Base-by-base conservation (phyloP, 2,113 vertebrate species). In the Pachycephala philippinensis region DNA sequence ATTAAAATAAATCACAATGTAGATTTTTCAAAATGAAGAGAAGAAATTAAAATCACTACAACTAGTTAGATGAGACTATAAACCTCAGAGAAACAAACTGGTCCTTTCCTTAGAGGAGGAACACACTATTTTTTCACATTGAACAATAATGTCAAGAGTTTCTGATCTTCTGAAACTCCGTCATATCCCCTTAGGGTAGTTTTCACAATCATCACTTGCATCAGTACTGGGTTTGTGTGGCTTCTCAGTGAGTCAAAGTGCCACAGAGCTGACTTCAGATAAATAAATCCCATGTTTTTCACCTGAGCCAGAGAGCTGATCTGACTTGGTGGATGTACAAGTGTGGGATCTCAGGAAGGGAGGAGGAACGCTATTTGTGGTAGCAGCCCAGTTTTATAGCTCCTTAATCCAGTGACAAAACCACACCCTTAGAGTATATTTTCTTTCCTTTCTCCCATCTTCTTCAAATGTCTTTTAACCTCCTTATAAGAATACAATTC, bases 201-300 rank as follows among this genome's bases (percentile, higher is more conserved):
- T 96, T 95, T 93, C 92, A 70, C 40, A 92, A 93, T 86, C 59
- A 77, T 24, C 10, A 37, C 18, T 94, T 95, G 45, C 85, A 95
- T 94, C 75, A 96, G 30, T 16, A 15, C 17, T 16, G 18, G 6
- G 6, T 90, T 95, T 88, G 26, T 61, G 33, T 72, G 50, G 63
- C 39, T 92, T 88, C 75, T 77, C 54, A 45, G 35, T 92, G 88
- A 94, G 71, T 94, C 94, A 97, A 60, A 82, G 57, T 27, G 22
- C 9, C 35, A 91, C 44, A 84, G 31, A 93, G 56, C 57, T 91
- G 90, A 91, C 78, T 85, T 28, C 54, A 84, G 88, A 83, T 74
- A 74, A 95, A 90, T 84, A 90, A 86, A 80, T 54, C 45, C 37
- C 54, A 77, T 84, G 50, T 72, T 92, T 94, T 90, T 66, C 39